phyloP scores from a whole-genome alignment of 2,888 invertebrate species.

The Cephus pulcher region DNA sequence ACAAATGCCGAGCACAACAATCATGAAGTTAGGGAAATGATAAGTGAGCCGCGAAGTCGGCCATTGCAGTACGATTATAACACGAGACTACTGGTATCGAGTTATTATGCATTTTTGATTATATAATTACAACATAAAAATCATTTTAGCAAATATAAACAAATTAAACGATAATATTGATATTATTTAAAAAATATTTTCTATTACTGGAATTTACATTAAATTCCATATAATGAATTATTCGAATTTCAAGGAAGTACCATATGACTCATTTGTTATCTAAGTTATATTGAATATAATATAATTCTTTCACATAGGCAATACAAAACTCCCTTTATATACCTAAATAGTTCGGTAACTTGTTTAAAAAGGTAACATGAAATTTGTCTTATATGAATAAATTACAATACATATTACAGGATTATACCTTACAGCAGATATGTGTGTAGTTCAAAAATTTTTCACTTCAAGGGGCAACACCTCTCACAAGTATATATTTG shows the following conservation, averaged over 20 bases:
- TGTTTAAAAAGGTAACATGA: too few species aligned
- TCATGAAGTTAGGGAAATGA: slow-evolving; percentile 62
- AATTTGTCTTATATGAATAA: too few species aligned
- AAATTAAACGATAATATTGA: too few species aligned
- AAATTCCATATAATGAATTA: slow-evolving; percentile 8
- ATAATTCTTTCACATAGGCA: too few species aligned
- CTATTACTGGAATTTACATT: neutral
- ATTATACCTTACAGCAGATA: too few species aligned
- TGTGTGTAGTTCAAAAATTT: too few species aligned
- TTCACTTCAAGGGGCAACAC: too few species aligned
- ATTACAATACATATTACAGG: too few species aligned
- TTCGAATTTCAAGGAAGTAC: slow-evolving; percentile 8
- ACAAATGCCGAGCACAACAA: slow-evolving; percentile 64
- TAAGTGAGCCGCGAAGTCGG: slow-evolving; percentile 31
- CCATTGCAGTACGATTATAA: slow-evolving; percentile 20
- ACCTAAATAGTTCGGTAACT: too few species aligned
- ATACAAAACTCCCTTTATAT: too few species aligned
- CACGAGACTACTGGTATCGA: slow-evolving; percentile 1
- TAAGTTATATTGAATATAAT: too few species aligned
- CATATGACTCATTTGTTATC: neutral
- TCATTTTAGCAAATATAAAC: neutral
- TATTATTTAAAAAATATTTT: neutral
- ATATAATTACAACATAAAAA: neutral
- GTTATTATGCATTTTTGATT: neutral
- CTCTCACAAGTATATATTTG: too few species aligned